Conservation (phyloP, 2,113 vertebrate species). For the Petrocephalus microphthalmus region DNA sequence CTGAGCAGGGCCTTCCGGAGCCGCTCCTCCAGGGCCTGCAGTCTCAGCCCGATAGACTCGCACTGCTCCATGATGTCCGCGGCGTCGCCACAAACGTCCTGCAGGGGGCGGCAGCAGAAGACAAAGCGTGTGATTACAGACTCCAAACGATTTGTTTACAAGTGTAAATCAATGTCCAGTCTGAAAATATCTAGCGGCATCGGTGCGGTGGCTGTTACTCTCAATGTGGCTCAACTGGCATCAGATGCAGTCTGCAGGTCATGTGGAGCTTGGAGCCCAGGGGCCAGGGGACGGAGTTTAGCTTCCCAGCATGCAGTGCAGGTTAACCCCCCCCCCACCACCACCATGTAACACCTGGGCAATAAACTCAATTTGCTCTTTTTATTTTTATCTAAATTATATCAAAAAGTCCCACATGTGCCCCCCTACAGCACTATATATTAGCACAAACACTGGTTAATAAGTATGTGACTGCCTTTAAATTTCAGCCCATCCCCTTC, state of each 20-base stretch:
- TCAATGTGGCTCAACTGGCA: neutral
- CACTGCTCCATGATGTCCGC: conserved; percentile 56
- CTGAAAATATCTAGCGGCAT: neutral
- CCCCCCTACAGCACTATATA: neutral
- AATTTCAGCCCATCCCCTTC: conserved; percentile 11
- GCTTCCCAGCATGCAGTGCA: neutral
- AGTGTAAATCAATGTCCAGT: neutral
- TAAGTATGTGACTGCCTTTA: neutral
- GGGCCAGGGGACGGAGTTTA: neutral
- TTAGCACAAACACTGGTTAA: neutral
- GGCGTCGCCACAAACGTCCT: conserved; percentile 51
- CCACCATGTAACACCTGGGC: neutral
- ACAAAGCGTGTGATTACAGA: neutral
- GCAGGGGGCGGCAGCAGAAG: conserved; percentile 17
- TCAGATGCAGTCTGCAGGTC: neutral
- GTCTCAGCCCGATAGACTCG: conserved; percentile 62
- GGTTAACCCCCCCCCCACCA: neutral
- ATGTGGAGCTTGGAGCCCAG: neutral
- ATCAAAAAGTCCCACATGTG: neutral
- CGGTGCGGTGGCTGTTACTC: neutral
- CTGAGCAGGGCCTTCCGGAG: conserved; percentile 64
- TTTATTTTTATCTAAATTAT: neutral
- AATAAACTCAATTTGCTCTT: neutral
- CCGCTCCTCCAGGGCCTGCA: conserved; percentile 74
- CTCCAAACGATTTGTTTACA: neutral